Percentiles rank a stretch among this genome's conserved stretches.
Conservation (phyloP, 2,888 invertebrate genomes). For the Zygaena filipendulae region DNA sequence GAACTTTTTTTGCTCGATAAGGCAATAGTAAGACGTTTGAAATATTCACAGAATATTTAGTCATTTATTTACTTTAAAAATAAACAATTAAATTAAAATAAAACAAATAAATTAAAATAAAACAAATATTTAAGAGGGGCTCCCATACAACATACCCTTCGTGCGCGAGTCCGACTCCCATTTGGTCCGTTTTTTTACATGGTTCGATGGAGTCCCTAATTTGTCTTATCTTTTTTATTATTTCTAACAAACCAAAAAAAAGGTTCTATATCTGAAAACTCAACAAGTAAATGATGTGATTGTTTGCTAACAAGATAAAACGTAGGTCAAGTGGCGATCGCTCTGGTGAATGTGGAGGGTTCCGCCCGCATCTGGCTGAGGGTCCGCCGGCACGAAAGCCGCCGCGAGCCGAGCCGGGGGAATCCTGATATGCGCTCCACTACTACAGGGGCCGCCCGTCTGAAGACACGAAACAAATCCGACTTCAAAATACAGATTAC, state of each 20-base stretch:
- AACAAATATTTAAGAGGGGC: neutral
- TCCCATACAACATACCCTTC: neutral
- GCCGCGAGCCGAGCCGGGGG: conserved; percentile 90
- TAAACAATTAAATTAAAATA: no score
- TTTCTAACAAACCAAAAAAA: no score
- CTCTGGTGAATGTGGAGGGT: no score
- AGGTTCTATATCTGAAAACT: no score
- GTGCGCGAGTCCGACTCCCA: neutral
- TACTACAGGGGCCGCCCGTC: conserved; percentile 74
- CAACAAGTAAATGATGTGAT: no score
- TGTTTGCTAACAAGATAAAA: no score
- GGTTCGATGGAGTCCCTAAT: no score
- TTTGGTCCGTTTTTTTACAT: neutral
- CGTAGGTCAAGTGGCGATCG: no score
- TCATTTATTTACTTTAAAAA: neutral
- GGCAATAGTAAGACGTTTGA: neutral
- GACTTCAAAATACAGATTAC: no score
- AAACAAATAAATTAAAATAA: no score
- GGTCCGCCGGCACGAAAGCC: conserved; percentile 95
- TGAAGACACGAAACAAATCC: no score
- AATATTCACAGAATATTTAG: neutral
- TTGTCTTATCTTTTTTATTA: no score
- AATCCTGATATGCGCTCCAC: conserved; percentile 80
- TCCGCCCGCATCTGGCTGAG: conserved; percentile 84
- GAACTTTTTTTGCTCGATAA: neutral